phyloP scores from a whole-genome alignment of 2,888 invertebrate species.

The Desoria tigrina region DNA sequence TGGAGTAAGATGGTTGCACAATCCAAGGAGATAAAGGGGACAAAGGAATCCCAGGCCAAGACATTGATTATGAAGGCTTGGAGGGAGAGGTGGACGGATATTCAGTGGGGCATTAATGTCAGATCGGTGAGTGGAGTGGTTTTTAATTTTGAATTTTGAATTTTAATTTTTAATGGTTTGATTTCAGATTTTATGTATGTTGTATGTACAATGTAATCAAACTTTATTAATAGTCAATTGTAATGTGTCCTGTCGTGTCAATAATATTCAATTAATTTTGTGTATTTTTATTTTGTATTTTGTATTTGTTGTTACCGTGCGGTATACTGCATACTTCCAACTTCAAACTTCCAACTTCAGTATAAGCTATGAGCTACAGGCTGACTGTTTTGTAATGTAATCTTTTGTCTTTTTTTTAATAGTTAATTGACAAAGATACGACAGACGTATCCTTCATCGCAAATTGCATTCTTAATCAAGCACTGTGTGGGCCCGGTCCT shows the following conservation, averaged over 20 bases:
- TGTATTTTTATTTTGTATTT: too few species aligned
- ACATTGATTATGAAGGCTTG: slow-evolving; percentile 70
- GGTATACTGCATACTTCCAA: too few species aligned
- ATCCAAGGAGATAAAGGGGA: slow-evolving; percentile 1
- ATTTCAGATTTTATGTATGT: too few species aligned
- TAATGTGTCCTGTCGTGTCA: too few species aligned
- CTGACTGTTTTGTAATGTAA: too few species aligned
- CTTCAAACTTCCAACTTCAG: not conserved
- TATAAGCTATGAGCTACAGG: too few species aligned
- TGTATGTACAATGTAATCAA: too few species aligned
- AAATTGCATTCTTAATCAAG: slow-evolving; percentile 90
- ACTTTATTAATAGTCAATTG: too few species aligned
- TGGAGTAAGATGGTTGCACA: slow-evolving; percentile 10
- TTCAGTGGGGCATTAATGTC: slow-evolving; percentile 94
- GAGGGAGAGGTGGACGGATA: slow-evolving; percentile 93
- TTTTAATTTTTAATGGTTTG: not conserved
- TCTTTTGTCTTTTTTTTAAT: slow-evolving; percentile 17
- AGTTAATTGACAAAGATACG: slow-evolving; percentile 51
- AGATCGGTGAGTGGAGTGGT: slow-evolving; percentile 68
- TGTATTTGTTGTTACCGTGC: too few species aligned
- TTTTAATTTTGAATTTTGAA: too few species aligned
- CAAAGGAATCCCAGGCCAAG: slow-evolving; percentile 41
- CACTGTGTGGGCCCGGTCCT: slow-evolving; percentile 87
- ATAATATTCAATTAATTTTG: too few species aligned
- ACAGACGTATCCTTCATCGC: slow-evolving; percentile 64